A percentile compares a stretch with the other conserved stretches of the same genome.
These are phyloP conservation scores for Bombus waltoni DNA, from an alignment of 1,140 invertebrate genomes.

Conservation along the genomic window DNA sequence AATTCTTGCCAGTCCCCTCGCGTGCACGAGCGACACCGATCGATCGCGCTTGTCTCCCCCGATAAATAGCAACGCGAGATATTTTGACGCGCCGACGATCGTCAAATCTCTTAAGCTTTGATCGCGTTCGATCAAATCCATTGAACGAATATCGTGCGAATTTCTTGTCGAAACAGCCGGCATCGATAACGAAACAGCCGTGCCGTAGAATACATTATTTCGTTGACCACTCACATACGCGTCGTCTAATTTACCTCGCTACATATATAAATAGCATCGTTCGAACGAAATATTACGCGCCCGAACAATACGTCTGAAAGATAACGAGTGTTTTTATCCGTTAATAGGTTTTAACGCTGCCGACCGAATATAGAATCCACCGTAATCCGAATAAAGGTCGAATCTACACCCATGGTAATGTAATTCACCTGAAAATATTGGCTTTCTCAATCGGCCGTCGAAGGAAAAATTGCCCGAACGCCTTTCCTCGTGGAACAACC, in stretches of 20 bases:
- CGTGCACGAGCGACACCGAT: neutral
- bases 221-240: too few species aligned
- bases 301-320: too few species aligned
- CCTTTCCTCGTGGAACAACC: neutral
- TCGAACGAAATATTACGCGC: too few species aligned
- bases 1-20: neutral
- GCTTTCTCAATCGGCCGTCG: neutral
- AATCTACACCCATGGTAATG: neutral
- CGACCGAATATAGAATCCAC: neutral
- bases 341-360: too few species aligned
- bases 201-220: neutral
- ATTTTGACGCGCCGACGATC: constrained; percentile 1
- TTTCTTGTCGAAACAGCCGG: neutral
- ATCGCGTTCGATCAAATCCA: neutral
- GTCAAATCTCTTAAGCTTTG: neutral
- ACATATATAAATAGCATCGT: too few species aligned
- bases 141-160: constrained; percentile 2
- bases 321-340: too few species aligned
- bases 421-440: neutral
- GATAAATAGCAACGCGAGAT: neutral
- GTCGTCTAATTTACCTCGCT: too few species aligned
- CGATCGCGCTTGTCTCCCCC: neutral
- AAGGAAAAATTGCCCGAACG: neutral
- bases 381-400: too few species aligned
- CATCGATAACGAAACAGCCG: neutral